phyloP scores from a whole-genome alignment of 2,797 vertebrate genomes.

The Chaenodraco wilsoni region DNA sequence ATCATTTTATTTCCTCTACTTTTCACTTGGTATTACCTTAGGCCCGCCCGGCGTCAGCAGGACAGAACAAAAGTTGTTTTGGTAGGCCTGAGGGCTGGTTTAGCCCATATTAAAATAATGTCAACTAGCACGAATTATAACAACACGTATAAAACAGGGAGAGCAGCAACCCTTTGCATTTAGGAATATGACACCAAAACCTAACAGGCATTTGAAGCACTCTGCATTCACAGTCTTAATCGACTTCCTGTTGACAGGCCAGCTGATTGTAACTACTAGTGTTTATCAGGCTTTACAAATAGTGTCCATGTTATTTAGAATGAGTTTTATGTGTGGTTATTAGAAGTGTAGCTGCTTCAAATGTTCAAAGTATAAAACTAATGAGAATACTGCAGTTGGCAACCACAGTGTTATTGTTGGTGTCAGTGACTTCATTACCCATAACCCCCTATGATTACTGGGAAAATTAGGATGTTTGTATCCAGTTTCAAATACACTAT shows the following conservation, averaged over 20 bases:
- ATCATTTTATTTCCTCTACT: fast-evolving
- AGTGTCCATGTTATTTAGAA: not conserved
- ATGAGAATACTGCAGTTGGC: not conserved
- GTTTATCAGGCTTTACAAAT: not conserved
- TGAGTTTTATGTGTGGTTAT: too few species aligned
- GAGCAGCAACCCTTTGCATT: not conserved
- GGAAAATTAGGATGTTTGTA: not conserved
- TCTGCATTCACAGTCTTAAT: not conserved
- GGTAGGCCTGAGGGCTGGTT: constrained; percentile 19
- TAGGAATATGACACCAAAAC: not conserved
- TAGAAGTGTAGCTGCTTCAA: not conserved
- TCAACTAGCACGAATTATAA: not conserved
- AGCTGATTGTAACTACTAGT: not conserved
- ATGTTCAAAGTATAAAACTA: not conserved
- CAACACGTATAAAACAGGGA: not conserved
- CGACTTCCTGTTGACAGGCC: not conserved
- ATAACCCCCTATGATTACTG: constrained; percentile 22
- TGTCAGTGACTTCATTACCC: constrained; percentile 39
- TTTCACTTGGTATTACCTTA: not conserved
- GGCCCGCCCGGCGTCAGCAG: constrained; percentile 15
- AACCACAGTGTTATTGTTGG: constrained; percentile 3
- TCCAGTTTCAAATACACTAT: too few species aligned
- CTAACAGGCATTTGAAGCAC: not conserved
- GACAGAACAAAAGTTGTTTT: not conserved
- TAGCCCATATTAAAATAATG: not conserved